phyloP scores from a whole-genome alignment of 1,140 invertebrate genomes.

The Conopomorpha cramerella region DNA sequence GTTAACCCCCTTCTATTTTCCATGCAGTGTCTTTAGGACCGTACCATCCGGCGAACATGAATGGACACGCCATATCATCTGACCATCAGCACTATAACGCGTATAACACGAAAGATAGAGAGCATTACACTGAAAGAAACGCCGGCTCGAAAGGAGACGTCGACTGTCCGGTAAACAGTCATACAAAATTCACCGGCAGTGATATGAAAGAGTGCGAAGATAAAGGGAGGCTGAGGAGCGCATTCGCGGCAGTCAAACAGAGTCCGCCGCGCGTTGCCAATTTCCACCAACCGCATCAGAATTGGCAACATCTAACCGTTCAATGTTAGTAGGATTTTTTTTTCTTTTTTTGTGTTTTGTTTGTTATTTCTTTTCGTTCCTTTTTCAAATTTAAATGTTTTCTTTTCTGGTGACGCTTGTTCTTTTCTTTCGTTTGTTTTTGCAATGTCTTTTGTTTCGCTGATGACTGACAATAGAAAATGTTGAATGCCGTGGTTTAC shows the following conservation, averaged over 20 bases:
- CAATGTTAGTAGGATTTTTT: conserved; percentile 64
- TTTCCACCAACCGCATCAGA: conserved; percentile 61
- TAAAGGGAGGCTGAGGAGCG: conserved; percentile 52
- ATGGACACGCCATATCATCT: conserved; percentile 40
- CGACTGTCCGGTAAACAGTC: conserved; percentile 43
- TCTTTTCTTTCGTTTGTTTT: no score
- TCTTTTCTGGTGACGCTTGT: conserved; percentile 1
- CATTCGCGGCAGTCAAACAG: conserved; percentile 49
- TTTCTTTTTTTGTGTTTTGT: conserved; percentile 23
- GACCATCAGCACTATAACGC: conserved; percentile 66
- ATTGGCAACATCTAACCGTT: conserved; percentile 68
- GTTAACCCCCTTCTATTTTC: conserved; percentile 38
- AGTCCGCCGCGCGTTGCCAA: conserved; percentile 60
- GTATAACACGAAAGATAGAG: conserved; percentile 57
- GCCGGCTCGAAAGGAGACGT: conserved; percentile 29
- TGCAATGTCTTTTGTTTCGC: no score
- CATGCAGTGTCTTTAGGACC: conserved; percentile 46
- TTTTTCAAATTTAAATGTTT: no score
- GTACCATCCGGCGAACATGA: conserved; percentile 45
- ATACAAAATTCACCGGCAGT: conserved; percentile 37
- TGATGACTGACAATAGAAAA: no score
- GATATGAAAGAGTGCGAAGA: conserved; percentile 33
- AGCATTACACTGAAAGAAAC: conserved; percentile 49
- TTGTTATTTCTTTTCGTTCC: conserved; percentile 13
- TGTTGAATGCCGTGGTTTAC: no score